These are phyloP conservation scores for Alectura lathami DNA, from an alignment of 2,113 vertebrate genomes.

Conservation along the genomic window DNA sequence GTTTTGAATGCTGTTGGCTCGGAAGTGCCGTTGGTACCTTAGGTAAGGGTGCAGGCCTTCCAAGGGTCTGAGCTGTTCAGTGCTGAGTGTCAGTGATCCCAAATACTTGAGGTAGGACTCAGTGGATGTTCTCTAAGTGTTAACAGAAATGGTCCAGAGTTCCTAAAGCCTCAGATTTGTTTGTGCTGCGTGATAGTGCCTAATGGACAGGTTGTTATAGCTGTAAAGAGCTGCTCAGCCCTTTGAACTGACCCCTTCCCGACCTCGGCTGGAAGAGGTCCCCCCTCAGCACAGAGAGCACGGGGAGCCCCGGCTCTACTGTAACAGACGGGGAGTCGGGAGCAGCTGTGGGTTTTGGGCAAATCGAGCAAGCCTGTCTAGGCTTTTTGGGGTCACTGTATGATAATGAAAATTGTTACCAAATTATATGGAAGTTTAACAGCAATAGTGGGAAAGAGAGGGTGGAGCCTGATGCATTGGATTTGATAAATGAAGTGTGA, in stretches of 20 bases:
- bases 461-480: constrained; percentile 83
- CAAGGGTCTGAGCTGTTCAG: constrained; percentile 61
- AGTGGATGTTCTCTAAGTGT: constrained; percentile 74
- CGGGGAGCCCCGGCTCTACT: constrained; percentile 75
- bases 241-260: constrained; percentile 81
- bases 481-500: constrained; percentile 99
- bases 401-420: constrained; percentile 99
- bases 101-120: constrained; percentile 62
- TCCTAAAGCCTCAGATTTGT: constrained; percentile 78
- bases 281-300: constrained; percentile 76
- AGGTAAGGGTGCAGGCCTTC: constrained; percentile 60
- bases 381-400: constrained; percentile 94
- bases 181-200: constrained; percentile 73
- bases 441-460: constrained; percentile 86
- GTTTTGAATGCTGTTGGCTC: neutral
- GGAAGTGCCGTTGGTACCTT: constrained; percentile 2
- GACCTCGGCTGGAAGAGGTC: constrained; percentile 81
- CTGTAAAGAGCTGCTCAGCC: constrained; percentile 79
- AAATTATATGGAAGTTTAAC: constrained; percentile 98
- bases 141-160: constrained; percentile 79
- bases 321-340: constrained; percentile 80
- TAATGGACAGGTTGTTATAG: constrained; percentile 83
- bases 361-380: constrained; percentile 82
- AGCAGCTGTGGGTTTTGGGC: constrained; percentile 89
- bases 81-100: constrained; percentile 54